Percentiles rank a stretch among this genome's conserved stretches.
phyloP scores from a whole-genome alignment of 2,888 invertebrate genomes.

The Seira musarum region DNA sequence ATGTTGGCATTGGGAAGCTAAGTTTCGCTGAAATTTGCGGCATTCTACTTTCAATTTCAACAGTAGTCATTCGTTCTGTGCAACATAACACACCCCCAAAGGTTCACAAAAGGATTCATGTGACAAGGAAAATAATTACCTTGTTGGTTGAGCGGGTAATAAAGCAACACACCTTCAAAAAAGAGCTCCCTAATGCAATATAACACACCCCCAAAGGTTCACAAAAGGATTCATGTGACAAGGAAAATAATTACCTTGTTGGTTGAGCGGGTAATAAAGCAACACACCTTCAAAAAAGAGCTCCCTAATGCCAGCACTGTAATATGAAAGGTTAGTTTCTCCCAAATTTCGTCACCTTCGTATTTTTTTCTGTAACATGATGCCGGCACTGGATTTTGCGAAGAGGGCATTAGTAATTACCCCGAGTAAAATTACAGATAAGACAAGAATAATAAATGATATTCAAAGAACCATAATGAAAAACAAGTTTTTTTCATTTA shows the following conservation, averaged over 20 bases:
- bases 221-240: too few species aligned
- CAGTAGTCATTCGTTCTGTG: neutral
- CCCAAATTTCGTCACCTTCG: neutral
- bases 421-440: neutral
- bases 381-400: neutral
- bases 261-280: neutral
- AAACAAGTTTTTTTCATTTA: constrained; percentile 27
- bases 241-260: neutral
- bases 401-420: neutral
- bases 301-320: neutral
- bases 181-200: too few species aligned
- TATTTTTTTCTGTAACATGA: too few species aligned
- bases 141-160: too few species aligned
- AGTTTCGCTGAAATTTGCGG: neutral
- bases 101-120: neutral
- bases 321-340: neutral
- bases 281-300: neutral
- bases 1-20: neutral
- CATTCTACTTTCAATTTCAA: neutral
- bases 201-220: too few species aligned
- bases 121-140: too few species aligned
- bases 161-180: too few species aligned
- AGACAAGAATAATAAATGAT: constrained; percentile 14
- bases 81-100: neutral
- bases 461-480: constrained; percentile 36